Percentiles rank a stretch among this genome's conserved stretches.
Evolutionary conservation across 1,140 invertebrate genomes (phyloP).

Genomic region (Callitettix versicolor): DNA sequence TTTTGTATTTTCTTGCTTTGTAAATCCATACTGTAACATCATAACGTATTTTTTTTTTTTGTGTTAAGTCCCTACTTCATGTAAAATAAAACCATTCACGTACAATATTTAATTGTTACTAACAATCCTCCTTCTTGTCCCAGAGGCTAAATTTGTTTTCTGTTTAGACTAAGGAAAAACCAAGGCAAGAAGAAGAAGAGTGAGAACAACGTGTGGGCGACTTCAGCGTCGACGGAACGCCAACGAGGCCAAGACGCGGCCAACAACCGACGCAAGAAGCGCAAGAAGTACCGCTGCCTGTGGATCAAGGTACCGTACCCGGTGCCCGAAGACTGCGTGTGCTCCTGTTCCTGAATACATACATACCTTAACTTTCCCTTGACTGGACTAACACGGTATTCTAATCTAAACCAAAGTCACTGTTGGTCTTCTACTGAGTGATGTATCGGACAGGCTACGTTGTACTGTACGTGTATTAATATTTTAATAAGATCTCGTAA

Average conservation of each 20-base stretch:
- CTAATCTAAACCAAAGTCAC: no score
- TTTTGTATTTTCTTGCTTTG: no score
- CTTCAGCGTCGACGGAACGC: background rate
- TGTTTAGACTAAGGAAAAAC: constrained; percentile 25
- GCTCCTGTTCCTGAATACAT: constrained; percentile 23
- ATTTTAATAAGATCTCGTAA: no score
- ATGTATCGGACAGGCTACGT: background rate
- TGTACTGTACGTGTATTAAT: background rate
- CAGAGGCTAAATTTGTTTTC: background rate
- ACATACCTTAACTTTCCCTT: no score
- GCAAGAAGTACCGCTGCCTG: constrained; percentile 28
- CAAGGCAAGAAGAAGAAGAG: constrained; percentile 19
- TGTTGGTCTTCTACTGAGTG: no score
- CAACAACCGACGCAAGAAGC: constrained; percentile 16
- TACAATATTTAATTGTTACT: background rate
- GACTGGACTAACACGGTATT: no score
- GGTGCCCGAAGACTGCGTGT: constrained; percentile 32
- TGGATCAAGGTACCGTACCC: constrained; percentile 38
- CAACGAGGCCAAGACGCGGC: background rate
- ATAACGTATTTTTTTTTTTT: no score
- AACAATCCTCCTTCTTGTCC: background rate
- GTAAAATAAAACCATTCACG: no score
- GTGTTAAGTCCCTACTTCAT: no score
- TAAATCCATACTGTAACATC: no score
- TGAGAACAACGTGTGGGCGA: constrained; percentile 22